Evolutionary conservation across 2,113 vertebrate genomes (phyloP), one percentile per base, ranked within the genome.

Genomic region (Ahaetulla prasina): DNA sequence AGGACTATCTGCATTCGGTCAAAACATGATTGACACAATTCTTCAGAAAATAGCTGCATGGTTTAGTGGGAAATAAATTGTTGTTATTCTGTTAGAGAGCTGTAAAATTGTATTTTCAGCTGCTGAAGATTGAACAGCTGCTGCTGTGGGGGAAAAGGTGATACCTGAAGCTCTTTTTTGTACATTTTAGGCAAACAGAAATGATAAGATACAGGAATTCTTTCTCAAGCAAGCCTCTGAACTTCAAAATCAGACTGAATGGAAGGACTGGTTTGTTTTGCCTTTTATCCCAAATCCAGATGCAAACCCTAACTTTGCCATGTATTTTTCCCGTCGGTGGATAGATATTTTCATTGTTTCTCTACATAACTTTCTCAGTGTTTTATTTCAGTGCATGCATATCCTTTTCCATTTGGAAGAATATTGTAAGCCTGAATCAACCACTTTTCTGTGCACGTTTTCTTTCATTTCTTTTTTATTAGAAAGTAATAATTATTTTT

Each of bases 361-460:
- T 1, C 98, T 99, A 94, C 99, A 99, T 97, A 99, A 99, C 97
- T 99, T 99, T 95, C 97, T 99, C 94, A 99, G 99, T 0, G 99
- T 99, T 86, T 98, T 99, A 25, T 99, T 99, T 97, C 99, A 99
- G 97, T 99, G 98, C 94, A 99, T 99, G 98, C 99, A 99, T 99
- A 99, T 99, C 99, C 99, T 99, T 98, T 88, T 55, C 63, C 22
- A 18, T 18, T 14, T 35, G 89, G 23, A 74, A 84, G 27, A 87
- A 23, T 84, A 39, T 87, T 0, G 39, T 55, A n/a, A 39, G 18
- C 45, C 47, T 54, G 18, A 18, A 50, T 50, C 85, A 39, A 68
- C 57, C 94, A 53, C 57, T 91, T 43, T 94, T 11, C 35, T 22
- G 5, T 54, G 39, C 18, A 14, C 10, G 11, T 49, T 8, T 43